Percentiles rank a stretch among this genome's conserved stretches.
Conservation (phyloP, 2,797 vertebrate species). For the Microchirus variegatus region DNA sequence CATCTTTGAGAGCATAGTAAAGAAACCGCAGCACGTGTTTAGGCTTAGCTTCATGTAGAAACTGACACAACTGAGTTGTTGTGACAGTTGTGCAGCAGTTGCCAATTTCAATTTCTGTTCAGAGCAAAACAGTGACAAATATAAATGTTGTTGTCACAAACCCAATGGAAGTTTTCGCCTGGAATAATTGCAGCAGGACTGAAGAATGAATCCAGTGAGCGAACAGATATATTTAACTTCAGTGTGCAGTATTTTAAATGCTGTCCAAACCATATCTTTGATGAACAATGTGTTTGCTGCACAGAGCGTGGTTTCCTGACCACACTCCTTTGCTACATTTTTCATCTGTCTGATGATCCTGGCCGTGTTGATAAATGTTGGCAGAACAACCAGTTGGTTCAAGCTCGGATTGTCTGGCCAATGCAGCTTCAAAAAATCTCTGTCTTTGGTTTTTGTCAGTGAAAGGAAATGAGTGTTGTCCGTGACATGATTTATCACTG, state of each 20-base stretch:
- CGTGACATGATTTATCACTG: too few species aligned
- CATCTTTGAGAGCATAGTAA: too few species aligned
- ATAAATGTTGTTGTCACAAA: too few species aligned
- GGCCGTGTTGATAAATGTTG: constrained; percentile 7
- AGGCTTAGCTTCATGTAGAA: too few species aligned
- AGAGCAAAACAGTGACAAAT: not conserved
- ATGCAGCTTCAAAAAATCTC: too few species aligned
- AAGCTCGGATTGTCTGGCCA: not conserved
- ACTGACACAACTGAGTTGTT: too few species aligned
- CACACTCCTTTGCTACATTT: not conserved
- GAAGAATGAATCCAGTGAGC: not conserved
- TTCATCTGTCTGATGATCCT: constrained; percentile 2
- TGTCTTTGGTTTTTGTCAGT: too few species aligned
- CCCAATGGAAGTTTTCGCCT: too few species aligned
- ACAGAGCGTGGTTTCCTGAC: not conserved
- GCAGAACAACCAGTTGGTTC: not conserved
- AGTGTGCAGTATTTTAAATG: not conserved
- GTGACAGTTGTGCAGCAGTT: too few species aligned
- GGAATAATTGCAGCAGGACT: not conserved
- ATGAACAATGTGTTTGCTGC: not conserved
- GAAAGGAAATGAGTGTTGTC: too few species aligned
- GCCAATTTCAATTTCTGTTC: not conserved
- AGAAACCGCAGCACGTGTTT: too few species aligned
- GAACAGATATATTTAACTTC: not conserved
- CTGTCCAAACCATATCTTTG: not conserved